Evolutionary conservation across 2,113 vertebrate genomes (phyloP), one percentile per base, ranked within the genome.

Genomic region (Antennarius striatus): DNA sequence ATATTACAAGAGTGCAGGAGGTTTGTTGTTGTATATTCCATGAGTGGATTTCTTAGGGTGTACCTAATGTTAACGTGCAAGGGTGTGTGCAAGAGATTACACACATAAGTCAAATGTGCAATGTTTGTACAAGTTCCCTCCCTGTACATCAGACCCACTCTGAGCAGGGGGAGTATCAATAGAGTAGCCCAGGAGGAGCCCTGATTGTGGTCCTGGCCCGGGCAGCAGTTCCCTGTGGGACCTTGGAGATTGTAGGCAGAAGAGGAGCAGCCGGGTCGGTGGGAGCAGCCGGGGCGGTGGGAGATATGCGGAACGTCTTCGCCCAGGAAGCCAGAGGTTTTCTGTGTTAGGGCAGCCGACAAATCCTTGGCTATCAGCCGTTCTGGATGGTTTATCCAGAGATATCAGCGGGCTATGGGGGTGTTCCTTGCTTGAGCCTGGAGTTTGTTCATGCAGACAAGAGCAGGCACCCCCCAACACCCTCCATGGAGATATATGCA

Each of bases 341-440:
- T 61, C 39, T 53, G 69, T 68, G 49, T 71, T 13, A 32, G 64
- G 17, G 69, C 94, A 92, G 91, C 96, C 94, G 95, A 93, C 95
- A 95, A 93, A 80, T 91, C 74, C 82, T 90, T 76, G 84, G 91
- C 91, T 94, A 95, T 96, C 93, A 91, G 92, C 91, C 86, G 91
- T 79, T 92, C 67, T 62, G 71, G 48, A 17, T 14, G 82, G 50
- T 77, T 79, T 79, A 86, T 82, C 73, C 78, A 4, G 69, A 10
- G 73, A 82, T 84, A 86, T 80, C 48, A 17, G 68, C 78, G 67
- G 82, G 75, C 82, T 89, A 64, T 92, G 91, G 83, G 87, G 87
- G 90, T 91, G 94, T 96, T 96, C 96, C 95, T 89, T 84, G 39
- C 88, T 57, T 4, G 15, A 69, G 89, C 77, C 89, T 88, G 88